Base-by-base conservation (phyloP, 2,797 vertebrate genomes). In the Thalassophryne amazonica region DNA sequence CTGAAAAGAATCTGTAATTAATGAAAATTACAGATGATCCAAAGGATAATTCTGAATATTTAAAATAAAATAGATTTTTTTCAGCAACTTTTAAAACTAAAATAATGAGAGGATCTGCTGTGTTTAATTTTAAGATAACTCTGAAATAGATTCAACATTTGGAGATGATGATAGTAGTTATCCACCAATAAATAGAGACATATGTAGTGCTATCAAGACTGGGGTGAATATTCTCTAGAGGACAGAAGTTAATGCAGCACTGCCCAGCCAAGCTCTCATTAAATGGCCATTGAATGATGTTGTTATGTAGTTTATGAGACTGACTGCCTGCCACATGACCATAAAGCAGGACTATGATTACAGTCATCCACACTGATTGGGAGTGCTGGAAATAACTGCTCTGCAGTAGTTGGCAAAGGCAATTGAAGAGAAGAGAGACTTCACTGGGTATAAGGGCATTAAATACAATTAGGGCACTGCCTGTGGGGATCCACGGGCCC, bases 321-420 rank as follows among this genome's bases (percentile, higher is more conserved):
- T 45, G 53, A 60, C 40, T 43, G 32, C 7, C 16, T 55, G 55
- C 65, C 70, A 73, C 46, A 63, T 60, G 48, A 60, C 43, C n/a
- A 35, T 40, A 33, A 48, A 46, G 30, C 55, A 49, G 39, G 35
- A 40, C 57, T 38, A 25, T 67, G 55, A 71, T 70, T 69, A 56
- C 52, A 31, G 52, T 16, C 12, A 31, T 56, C 37, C 50, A 36
- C 47, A 51, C 69, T 40, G 40, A 48, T 65, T 62, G 61, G 59
- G 58, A 64, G 45, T 42, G 63, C 60, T 62, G 39, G 58, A 75
- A 68, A 73, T 68, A 58, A 66, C 42, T 37, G 31, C 27, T 25
- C 31, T 43, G 47, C 12, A 7, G 17, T 7, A 8, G 42, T 43
- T 66, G 66, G 49, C 37, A 64, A 21, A 7, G 28, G 56, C 38